These are phyloP conservation scores for Andrena marginata DNA, from an alignment of 2,888 invertebrate genomes.

Conservation along the genomic window DNA sequence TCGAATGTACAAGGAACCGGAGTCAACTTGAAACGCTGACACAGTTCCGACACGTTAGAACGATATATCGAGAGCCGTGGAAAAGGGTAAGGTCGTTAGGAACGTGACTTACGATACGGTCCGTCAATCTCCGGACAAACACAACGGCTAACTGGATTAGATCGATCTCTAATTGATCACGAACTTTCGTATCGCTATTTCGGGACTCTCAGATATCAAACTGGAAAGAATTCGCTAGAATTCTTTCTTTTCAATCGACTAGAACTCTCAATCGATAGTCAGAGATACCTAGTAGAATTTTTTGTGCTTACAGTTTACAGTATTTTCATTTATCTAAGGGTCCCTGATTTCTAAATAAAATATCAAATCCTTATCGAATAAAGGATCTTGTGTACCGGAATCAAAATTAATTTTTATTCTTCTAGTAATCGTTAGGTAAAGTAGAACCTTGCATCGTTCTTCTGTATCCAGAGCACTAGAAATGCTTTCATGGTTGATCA, in stretches of 20 bases:
- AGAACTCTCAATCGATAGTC: background rate
- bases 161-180: conserved; percentile 16
- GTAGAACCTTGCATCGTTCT: background rate
- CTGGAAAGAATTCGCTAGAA: background rate
- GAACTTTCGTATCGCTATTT: conserved; percentile 2
- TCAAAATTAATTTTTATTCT: background rate
- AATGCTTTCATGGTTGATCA: conserved; percentile 1
- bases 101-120: conserved; percentile 59
- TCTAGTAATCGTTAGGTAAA: background rate
- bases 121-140: conserved; percentile 39
- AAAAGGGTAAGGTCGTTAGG: conserved; percentile 67
- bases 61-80: conserved; percentile 12
- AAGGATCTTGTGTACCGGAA: too few species aligned
- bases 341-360: background rate
- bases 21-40: conserved; percentile 20
- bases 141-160: conserved; percentile 12
- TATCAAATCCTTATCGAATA: too few species aligned
- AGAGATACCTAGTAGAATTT: background rate
- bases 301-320: background rate
- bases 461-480: background rate
- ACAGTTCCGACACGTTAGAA: conserved; percentile 24
- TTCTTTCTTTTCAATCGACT: background rate
- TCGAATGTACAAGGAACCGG: conserved; percentile 27
- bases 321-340: too few species aligned
- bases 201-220: background rate